Conservation (phyloP, 2,888 invertebrate species). For the Pachydiplax longipennis region DNA sequence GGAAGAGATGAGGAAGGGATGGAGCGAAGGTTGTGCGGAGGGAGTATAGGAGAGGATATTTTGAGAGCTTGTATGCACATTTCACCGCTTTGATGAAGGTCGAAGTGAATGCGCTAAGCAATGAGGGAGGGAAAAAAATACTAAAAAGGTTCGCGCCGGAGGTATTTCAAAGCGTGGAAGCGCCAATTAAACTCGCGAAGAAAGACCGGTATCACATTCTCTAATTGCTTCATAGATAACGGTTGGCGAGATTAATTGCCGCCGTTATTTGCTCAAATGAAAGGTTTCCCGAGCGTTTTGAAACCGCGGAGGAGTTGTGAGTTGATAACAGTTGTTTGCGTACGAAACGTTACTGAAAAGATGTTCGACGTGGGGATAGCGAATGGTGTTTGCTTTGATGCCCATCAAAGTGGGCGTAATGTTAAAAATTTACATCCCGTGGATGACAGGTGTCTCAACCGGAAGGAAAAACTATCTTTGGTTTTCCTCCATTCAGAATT, state of each 20-base stretch:
- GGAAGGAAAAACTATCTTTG: too few relatives aligned
- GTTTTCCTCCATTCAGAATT: too few relatives aligned
- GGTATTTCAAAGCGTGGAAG: neutral
- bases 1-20: neutral
- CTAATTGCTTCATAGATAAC: neutral
- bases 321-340: neutral
- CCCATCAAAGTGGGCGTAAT: too few relatives aligned
- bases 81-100: conserved; percentile 3
- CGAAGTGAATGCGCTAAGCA: neutral
- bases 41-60: neutral
- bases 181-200: neutral
- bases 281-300: neutral
- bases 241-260: neutral
- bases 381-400: too few relatives aligned
- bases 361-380: neutral
- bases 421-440: too few relatives aligned
- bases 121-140: neutral
- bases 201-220: neutral
- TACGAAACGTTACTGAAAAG: neutral
- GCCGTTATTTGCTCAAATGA: neutral
- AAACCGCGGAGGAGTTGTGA: neutral
- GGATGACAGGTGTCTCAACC: too few relatives aligned
- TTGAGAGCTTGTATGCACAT: conserved; percentile 12
- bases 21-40: neutral
- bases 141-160: neutral